Conservation (phyloP, 2,888 invertebrate genomes). For the Chorisops tibialis region DNA sequence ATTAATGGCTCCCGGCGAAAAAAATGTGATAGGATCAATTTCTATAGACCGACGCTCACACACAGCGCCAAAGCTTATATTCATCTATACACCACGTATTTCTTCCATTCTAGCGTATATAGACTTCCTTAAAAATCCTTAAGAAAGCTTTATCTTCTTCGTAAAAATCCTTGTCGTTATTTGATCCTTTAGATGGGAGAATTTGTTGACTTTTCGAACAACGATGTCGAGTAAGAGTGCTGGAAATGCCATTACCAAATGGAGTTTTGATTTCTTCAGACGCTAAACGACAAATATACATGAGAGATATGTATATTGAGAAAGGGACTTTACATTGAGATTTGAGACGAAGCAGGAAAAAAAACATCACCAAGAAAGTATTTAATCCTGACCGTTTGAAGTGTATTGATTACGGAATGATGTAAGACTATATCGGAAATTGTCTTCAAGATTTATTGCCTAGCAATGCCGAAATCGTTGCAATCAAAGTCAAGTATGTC, state of each 20-base stretch:
- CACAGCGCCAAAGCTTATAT: not conserved
- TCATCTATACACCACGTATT: not conserved
- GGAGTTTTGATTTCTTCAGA: conserved; percentile 26
- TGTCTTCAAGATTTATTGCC: conserved; percentile 17
- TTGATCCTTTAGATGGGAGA: conserved; percentile 19
- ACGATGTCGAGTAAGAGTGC: conserved; percentile 10
- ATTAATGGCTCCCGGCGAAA: conserved; percentile 25
- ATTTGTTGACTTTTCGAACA: conserved; percentile 25
- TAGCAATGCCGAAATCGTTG: not conserved
- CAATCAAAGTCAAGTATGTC: too few relatives aligned
- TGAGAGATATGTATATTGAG: not conserved
- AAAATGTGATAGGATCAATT: conserved; percentile 26
- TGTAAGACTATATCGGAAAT: conserved; percentile 1
- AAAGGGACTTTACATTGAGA: conserved; percentile 10
- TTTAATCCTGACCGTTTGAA: conserved; percentile 17
- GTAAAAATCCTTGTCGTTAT: conserved; percentile 9
- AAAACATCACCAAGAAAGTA: conserved; percentile 6
- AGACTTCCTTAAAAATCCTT: conserved; percentile 10
- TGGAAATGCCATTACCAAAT: conserved; percentile 22
- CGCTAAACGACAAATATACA: conserved; percentile 20
- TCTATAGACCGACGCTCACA: not conserved
- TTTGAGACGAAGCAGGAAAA: conserved; percentile 2
- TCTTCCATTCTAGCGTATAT: not conserved
- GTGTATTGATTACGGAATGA: conserved; percentile 24
- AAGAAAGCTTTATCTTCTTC: conserved; percentile 10